A percentile compares a stretch with the other conserved stretches of the same genome.
phyloP scores from a whole-genome alignment of 1,140 invertebrate genomes.

The Asobara japonica region DNA sequence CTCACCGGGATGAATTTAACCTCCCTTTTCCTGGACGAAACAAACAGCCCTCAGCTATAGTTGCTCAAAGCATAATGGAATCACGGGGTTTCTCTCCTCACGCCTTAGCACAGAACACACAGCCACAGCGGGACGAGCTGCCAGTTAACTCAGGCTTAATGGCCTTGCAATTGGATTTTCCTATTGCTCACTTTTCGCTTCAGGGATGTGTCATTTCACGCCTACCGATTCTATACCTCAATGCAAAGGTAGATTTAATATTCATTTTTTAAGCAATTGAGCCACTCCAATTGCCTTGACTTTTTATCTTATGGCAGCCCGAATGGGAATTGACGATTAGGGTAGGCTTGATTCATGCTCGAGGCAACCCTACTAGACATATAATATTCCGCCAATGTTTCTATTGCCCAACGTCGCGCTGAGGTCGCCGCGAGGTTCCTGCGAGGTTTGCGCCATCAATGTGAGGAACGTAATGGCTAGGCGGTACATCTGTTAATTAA shows the following conservation, averaged over 20 bases:
- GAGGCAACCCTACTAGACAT: too few species aligned
- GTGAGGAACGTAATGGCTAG: too few species aligned
- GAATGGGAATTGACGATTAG: too few species aligned
- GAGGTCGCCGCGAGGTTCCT: too few species aligned
- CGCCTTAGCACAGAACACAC: neutral
- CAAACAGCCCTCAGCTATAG: constrained; percentile 64
- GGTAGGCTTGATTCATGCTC: too few species aligned
- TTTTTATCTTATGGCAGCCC: too few species aligned
- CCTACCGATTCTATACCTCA: constrained; percentile 47
- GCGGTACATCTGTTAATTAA: too few species aligned
- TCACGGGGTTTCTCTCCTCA: constrained; percentile 38
- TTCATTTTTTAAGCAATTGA: neutral
- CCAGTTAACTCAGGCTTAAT: constrained; percentile 60
- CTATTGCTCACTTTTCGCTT: constrained; percentile 53
- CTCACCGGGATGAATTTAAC: constrained; percentile 17
- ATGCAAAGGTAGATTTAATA: neutral
- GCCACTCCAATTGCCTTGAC: too few species aligned
- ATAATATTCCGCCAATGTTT: too few species aligned
- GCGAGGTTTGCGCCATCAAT: too few species aligned
- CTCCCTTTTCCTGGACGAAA: constrained; percentile 26
- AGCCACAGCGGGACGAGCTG: constrained; percentile 29
- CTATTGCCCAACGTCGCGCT: too few species aligned
- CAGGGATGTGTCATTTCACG: constrained; percentile 53
- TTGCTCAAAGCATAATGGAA: constrained; percentile 67
- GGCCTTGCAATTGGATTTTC: constrained; percentile 66